A percentile compares a stretch with the other conserved stretches of the same genome.
Conservation (phyloP, 2,113 vertebrate genomes). For the Ia io region DNA sequence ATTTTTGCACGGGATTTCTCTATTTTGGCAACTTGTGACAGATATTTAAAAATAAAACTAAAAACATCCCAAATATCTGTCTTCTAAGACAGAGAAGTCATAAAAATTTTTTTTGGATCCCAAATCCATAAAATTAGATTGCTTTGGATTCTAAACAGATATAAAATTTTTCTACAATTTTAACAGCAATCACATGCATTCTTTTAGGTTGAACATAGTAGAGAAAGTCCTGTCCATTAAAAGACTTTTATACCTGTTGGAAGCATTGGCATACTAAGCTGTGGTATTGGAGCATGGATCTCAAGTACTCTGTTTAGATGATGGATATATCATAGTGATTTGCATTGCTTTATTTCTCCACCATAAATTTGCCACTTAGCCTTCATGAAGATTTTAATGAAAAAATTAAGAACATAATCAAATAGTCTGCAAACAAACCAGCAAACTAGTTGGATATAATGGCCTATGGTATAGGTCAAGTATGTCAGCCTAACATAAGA, state of each 20-base stretch:
- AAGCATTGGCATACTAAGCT: background rate
- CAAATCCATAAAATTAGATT: background rate
- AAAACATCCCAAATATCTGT: background rate
- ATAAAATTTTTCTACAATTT: background rate
- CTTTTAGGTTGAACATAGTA: background rate
- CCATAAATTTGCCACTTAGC: slow-evolving; percentile 73
- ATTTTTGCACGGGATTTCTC: background rate
- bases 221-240: background rate
- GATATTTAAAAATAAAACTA: slow-evolving; percentile 37
- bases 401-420: slow-evolving; percentile 70
- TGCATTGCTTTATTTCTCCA: slow-evolving; percentile 68
- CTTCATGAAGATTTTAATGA: slow-evolving; percentile 69
- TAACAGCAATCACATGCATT: background rate
- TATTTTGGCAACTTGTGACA: background rate
- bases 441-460: slow-evolving; percentile 52
- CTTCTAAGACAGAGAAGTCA: background rate
- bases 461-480: slow-evolving; percentile 56
- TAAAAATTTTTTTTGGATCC: background rate
- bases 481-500: slow-evolving; percentile 42
- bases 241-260: background rate
- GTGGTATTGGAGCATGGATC: background rate
- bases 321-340: slow-evolving; percentile 17
- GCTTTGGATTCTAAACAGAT: slow-evolving; percentile 2
- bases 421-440: slow-evolving; percentile 72
- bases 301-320: background rate